These are phyloP conservation scores for Gymnogyps californianus DNA, from an alignment of 2,113 vertebrate genomes.

Conservation along the genomic window DNA sequence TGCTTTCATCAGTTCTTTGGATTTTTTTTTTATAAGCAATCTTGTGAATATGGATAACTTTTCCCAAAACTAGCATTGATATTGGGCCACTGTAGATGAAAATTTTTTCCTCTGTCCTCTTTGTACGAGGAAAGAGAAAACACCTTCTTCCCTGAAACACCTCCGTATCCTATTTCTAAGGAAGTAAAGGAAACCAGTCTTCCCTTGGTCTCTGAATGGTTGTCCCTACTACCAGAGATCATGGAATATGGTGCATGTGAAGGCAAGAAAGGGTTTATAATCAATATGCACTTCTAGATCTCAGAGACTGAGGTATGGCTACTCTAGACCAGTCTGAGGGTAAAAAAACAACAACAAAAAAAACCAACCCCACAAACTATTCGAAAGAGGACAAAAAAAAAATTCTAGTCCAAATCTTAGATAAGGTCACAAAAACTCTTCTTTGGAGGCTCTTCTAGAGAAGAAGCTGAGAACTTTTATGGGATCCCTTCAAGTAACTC, in stretches of 20 bases:
- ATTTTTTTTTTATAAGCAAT: neutral
- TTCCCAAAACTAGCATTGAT: neutral
- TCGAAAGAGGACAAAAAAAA: neutral
- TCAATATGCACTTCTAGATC: neutral
- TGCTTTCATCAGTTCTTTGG: neutral
- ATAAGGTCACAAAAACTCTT: neutral
- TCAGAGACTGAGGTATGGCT: neutral
- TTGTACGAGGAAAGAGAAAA: neutral
- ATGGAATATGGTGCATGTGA: neutral
- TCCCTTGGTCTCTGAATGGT: neutral
- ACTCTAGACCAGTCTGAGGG: neutral
- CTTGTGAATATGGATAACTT: constrained; percentile 10
- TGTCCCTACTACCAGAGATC: neutral
- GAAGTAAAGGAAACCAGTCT: neutral
- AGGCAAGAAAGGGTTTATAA: neutral
- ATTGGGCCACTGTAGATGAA: neutral
- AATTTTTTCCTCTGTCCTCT: neutral
- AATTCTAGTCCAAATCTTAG: neutral
- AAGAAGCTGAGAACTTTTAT: neutral
- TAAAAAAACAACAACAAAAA: neutral
- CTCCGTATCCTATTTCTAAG: neutral
- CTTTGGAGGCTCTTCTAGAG: neutral
- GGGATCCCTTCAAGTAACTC: neutral
- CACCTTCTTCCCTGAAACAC: neutral
- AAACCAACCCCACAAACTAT: neutral